A percentile compares a stretch with the other conserved stretches of the same genome.
phyloP scores from a whole-genome alignment of 2,113 vertebrate genomes.

The human (Homo sapiens) region DNA sequence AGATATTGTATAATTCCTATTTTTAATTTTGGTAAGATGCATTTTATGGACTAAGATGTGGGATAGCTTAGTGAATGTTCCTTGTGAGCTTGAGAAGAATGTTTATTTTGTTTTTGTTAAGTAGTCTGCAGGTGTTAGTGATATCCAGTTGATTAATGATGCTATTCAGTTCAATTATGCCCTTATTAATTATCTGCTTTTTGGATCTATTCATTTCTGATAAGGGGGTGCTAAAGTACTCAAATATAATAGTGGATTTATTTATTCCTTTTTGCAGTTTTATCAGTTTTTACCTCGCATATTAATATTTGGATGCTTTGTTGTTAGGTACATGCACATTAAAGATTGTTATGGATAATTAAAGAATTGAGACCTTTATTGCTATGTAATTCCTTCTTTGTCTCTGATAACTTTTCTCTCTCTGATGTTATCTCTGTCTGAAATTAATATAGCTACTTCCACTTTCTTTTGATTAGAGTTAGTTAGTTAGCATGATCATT shows the following conservation, averaged over 20 bases:
- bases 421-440: too few species aligned
- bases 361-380: background rate
- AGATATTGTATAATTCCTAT: background rate
- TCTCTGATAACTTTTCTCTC: too few species aligned
- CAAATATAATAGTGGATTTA: too few species aligned
- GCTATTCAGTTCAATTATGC: background rate
- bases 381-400: too few species aligned
- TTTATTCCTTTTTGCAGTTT: too few species aligned
- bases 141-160: too few species aligned
- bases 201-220: background rate
- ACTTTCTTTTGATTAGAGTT: too few species aligned
- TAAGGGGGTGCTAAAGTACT: too few species aligned
- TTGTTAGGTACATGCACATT: background rate
- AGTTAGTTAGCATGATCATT: background rate
- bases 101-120: background rate
- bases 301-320: background rate
- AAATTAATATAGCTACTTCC: too few species aligned
- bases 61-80: background rate
- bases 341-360: background rate
- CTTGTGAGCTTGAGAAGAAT: background rate
- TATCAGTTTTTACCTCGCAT: too few species aligned
- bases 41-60: background rate
- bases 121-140: background rate
- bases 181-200: background rate
- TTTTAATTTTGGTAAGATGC: background rate